A percentile compares a stretch with the other conserved stretches of the same genome.
phyloP scores from a whole-genome alignment of 2,888 invertebrate genomes.

The Crepidodera aurea region DNA sequence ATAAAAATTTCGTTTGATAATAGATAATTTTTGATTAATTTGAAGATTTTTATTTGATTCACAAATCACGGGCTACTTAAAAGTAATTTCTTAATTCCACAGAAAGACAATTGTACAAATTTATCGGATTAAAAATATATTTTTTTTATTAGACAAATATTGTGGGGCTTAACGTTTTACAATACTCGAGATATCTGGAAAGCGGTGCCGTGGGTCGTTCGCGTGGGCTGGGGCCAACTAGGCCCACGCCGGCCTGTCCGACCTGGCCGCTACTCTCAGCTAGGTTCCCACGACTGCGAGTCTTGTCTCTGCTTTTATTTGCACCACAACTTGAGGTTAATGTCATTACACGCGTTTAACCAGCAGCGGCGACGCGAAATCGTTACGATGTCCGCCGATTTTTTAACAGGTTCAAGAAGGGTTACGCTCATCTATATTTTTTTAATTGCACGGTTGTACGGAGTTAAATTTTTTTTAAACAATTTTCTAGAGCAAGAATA shows the following conservation, averaged over 20 bases:
- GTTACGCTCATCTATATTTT: neutral
- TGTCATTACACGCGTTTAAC: slow-evolving; percentile 44
- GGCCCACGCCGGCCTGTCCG: slow-evolving; percentile 21
- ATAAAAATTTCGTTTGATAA: too few relatives aligned
- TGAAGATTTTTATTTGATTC: too few relatives aligned
- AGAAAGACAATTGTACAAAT: too few relatives aligned
- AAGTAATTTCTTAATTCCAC: too few relatives aligned
- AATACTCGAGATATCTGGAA: slow-evolving; percentile 20
- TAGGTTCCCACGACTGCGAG: slow-evolving; percentile 47
- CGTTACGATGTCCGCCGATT: slow-evolving; percentile 14
- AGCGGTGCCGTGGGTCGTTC: slow-evolving; percentile 23
- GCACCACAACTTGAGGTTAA: slow-evolving; percentile 47
- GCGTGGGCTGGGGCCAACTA: slow-evolving; percentile 24
- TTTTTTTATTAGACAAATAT: neutral
- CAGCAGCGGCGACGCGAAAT: slow-evolving; percentile 22
- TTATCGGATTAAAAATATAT: too few relatives aligned
- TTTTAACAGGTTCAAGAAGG: neutral
- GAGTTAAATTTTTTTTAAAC: too few relatives aligned
- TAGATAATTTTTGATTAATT: too few relatives aligned
- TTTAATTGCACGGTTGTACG: neutral
- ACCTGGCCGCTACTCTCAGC: slow-evolving; percentile 14
- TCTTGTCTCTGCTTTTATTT: slow-evolving; percentile 46
- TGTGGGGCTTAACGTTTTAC: slow-evolving; percentile 4
- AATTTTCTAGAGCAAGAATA: too few relatives aligned
- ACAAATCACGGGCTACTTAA: too few relatives aligned